Conservation (phyloP, 2,888 invertebrate genomes). For the Willowsia nigromaculata region DNA sequence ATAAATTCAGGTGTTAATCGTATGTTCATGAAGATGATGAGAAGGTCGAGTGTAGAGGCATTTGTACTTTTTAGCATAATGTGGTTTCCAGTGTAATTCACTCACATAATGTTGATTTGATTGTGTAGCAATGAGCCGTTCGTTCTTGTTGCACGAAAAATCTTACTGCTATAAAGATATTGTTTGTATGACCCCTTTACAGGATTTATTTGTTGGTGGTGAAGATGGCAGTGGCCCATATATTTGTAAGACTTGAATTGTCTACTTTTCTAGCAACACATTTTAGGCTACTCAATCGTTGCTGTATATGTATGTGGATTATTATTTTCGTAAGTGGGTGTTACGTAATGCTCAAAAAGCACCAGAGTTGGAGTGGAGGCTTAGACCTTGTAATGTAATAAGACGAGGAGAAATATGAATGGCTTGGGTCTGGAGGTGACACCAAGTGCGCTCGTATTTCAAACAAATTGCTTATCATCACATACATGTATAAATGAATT, state of each 20-base stretch:
- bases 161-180: background rate
- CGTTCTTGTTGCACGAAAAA: too few relatives aligned
- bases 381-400: conserved; percentile 26
- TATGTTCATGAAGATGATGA: too few relatives aligned
- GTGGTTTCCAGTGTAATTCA: too few relatives aligned
- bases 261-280: background rate
- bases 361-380: background rate
- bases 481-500: conserved; percentile 1
- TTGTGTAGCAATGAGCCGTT: too few relatives aligned
- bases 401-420: conserved; percentile 13
- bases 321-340: background rate
- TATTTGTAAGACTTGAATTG: background rate
- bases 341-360: background rate
- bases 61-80: too few relatives aligned
- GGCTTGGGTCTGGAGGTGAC: conserved; percentile 55
- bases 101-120: too few relatives aligned
- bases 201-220: background rate
- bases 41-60: too few relatives aligned
- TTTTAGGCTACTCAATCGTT: background rate
- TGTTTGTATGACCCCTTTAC: background rate
- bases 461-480: conserved; percentile 52
- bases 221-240: background rate
- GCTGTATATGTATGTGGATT: background rate
- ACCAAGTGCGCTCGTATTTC: conserved; percentile 58
- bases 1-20: too few relatives aligned